Percentiles rank a stretch among this genome's conserved stretches.
Conservation (phyloP, 2,113 vertebrate genomes). For the Turdus rufiventris region DNA sequence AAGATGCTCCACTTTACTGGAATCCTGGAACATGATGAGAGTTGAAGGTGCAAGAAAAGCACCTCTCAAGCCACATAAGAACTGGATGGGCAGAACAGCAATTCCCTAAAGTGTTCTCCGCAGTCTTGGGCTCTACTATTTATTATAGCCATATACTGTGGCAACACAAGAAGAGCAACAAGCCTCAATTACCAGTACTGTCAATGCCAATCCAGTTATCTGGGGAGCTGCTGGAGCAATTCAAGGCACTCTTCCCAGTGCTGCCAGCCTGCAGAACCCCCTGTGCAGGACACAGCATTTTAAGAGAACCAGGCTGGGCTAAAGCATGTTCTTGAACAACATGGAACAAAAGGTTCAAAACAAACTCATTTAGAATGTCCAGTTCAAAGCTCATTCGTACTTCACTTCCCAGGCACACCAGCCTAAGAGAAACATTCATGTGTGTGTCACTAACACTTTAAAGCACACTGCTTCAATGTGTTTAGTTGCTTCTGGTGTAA, state of each 20-base stretch:
- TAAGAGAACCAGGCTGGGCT: slow-evolving; percentile 6
- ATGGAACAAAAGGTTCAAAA: background rate
- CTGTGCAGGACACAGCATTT: background rate
- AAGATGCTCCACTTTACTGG: slow-evolving; percentile 7
- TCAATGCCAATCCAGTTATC: slow-evolving; percentile 17
- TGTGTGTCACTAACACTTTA: background rate
- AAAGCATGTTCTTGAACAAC: slow-evolving; percentile 12
- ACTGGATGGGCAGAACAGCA: background rate
- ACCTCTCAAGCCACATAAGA: background rate
- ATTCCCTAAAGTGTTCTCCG: background rate
- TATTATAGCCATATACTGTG: background rate
- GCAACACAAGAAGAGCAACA: background rate
- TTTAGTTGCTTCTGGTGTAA: background rate
- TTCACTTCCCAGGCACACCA: background rate
- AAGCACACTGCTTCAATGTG: background rate
- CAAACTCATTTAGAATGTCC: background rate
- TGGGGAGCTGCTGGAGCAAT: slow-evolving; percentile 21
- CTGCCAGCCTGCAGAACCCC: slow-evolving; percentile 20
- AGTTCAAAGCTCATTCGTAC: background rate
- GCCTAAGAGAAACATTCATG: background rate
- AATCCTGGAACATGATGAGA: slow-evolving; percentile 17
- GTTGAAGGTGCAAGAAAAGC: background rate
- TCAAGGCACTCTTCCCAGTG: slow-evolving; percentile 64
- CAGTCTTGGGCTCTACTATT: slow-evolving; percentile 7
- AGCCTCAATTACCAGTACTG: background rate